Base-by-base conservation (phyloP, 2,797 vertebrate genomes). In the Urosaurus nigricauda region DNA sequence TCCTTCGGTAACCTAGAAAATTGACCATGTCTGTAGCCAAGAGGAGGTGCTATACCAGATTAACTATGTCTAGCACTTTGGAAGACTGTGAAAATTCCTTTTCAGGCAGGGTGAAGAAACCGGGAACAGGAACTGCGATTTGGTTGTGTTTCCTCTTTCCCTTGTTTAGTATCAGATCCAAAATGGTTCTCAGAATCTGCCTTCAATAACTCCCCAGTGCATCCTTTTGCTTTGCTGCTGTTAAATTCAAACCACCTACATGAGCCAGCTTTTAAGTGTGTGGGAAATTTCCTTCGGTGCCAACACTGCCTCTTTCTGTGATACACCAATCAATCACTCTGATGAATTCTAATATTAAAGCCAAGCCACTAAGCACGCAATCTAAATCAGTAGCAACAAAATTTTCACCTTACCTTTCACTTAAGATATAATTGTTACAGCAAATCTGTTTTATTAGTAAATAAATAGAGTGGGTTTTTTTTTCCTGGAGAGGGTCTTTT, bases 251-350 rank as follows among this genome's bases (percentile, higher is more conserved):
- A 84, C 90, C 84, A 89, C 88, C 86, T 80, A 71, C 88, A 80
- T 71, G 83, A 86, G 88, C 89, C 87, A 90, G 80, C 83, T 87
- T 91, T 88, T 74, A 82, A 47, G 74, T 84, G 85, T 90, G 91
- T 86, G 89, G 85, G 91, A 90, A 90, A 93, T 89, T 86, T 89
- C 83, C 83, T 89, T 89, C 37, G 47, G 85, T 91, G 89, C 89
- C 92, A 92, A 81, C 70, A 60, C 88, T 93, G 92, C 89, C 87
- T 90, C 85, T 88, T 90, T 90, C 90, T 85, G 83, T 81, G 91
- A 91, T 90, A 92, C 87, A 93, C 91, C 86, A 92, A 90, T 92
- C 92, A 89, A 74, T 92, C 92, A 86, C 88, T 68, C 85, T 89
- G 89, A 89, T 91, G 87, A 88, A 92, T 92, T 84, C 65, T 75